Evolutionary conservation across 2,888 invertebrate genomes (phyloP).

Genomic region (Zonitis immaculata): DNA sequence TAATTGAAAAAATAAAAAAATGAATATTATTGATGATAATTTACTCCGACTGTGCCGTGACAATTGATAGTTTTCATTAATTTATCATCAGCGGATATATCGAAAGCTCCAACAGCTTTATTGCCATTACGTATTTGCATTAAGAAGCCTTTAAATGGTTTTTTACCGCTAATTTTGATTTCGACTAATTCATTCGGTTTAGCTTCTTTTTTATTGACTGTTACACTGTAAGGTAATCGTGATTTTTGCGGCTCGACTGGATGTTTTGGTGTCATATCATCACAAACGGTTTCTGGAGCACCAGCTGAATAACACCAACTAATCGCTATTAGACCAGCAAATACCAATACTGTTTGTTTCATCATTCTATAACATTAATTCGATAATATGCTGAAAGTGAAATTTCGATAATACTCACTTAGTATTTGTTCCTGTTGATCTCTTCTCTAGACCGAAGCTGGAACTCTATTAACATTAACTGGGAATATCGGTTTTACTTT

Average conservation of each 20-base stretch:
- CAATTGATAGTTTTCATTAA: conserved; percentile 56
- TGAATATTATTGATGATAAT: conserved; percentile 27
- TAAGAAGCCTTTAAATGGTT: conserved; percentile 59
- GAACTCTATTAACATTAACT: conserved; percentile 15
- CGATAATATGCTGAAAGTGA: background rate
- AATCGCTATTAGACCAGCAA: conserved; percentile 22
- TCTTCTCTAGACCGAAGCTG: conserved; percentile 24
- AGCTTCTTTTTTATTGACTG: conserved; percentile 37
- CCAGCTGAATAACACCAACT: conserved; percentile 56
- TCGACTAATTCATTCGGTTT: conserved; percentile 51
- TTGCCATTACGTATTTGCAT: conserved; percentile 60
- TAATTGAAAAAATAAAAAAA: background rate
- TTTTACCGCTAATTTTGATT: conserved; percentile 53
- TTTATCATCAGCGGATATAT: conserved; percentile 51
- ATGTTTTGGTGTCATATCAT: conserved; percentile 66
- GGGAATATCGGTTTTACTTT: conserved; percentile 14
- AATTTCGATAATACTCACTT: conserved; percentile 15
- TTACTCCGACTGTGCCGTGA: conserved; percentile 52
- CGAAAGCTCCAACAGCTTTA: conserved; percentile 60
- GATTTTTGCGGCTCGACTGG: conserved; percentile 55
- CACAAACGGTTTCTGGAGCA: conserved; percentile 60
- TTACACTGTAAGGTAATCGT: conserved; percentile 55
- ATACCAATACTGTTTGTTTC: conserved; percentile 11
- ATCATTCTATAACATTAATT: conserved; percentile 13
- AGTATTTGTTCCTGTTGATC: conserved; percentile 22